These are phyloP conservation scores for Psix sp. DNA, from an alignment of 1,140 invertebrate species.

Conservation along the genomic window DNA sequence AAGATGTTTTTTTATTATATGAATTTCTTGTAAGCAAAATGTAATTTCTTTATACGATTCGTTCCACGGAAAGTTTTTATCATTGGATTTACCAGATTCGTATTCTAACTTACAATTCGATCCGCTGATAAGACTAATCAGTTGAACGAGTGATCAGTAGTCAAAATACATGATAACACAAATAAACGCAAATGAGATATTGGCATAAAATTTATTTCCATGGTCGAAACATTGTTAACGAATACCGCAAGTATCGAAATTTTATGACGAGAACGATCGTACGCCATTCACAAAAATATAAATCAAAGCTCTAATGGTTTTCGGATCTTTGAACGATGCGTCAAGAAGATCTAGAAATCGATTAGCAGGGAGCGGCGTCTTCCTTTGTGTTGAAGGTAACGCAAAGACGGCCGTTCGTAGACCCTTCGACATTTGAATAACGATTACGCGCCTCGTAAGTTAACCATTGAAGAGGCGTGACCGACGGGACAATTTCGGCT, in stretches of 20 bases:
- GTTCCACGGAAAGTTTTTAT: no score
- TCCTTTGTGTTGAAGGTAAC: slow-evolving; percentile 42
- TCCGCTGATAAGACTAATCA: slow-evolving; percentile 7
- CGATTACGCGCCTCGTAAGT: slow-evolving; percentile 66
- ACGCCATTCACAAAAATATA: slow-evolving; percentile 23
- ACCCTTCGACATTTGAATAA: slow-evolving; percentile 48
- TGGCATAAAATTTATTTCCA: neutral
- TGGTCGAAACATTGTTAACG: neutral
- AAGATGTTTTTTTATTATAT: no score
- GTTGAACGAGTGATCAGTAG: slow-evolving; percentile 6
- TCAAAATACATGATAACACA: slow-evolving; percentile 19
- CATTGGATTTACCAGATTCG: no score
- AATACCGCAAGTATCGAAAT: slow-evolving; percentile 12
- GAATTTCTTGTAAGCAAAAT: no score
- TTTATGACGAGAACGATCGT: slow-evolving; percentile 9
- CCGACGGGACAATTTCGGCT: slow-evolving; percentile 60
- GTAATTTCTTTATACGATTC: no score
- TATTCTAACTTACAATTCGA: no score
- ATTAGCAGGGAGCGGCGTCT: slow-evolving; percentile 39
- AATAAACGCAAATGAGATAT: slow-evolving; percentile 11
- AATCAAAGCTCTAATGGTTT: slow-evolving; percentile 47
- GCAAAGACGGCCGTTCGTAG: slow-evolving; percentile 32
- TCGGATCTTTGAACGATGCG: slow-evolving; percentile 43
- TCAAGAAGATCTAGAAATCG: slow-evolving; percentile 54
- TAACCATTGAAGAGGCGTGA: slow-evolving; percentile 62